Evolutionary conservation across 2,797 vertebrate species (phyloP).

Genomic region (Platalea minor): DNA sequence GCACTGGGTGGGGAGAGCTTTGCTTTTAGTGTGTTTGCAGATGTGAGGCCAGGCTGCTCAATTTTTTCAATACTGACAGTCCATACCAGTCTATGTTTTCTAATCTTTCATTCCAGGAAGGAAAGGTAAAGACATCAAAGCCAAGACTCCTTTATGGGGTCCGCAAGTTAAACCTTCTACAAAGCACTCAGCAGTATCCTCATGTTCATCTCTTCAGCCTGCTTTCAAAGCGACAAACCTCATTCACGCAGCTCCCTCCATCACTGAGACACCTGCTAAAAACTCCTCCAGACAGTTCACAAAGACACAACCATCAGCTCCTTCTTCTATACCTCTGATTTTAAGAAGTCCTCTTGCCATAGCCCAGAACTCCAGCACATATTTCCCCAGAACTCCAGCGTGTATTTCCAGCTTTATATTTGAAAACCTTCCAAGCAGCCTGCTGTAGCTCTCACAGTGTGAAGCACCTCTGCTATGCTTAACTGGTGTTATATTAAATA

Average conservation of each 20-base stretch:
- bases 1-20: neutral
- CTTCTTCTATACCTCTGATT: neutral
- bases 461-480: neutral
- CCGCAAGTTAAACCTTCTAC: neutral
- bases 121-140: neutral
- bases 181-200: neutral
- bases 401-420: neutral
- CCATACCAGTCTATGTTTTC: neutral
- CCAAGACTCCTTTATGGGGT: neutral
- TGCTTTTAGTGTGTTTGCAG: neutral
- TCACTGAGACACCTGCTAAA: neutral
- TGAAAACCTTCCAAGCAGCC: neutral
- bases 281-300: neutral
- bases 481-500: neutral
- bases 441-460: neutral
- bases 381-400: neutral
- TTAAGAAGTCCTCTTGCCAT: neutral
- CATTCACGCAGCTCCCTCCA: neutral
- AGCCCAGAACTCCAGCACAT: neutral
- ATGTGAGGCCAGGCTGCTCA: neutral
- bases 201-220: neutral
- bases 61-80: neutral
- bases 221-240: neutral
- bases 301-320: neutral
- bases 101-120: neutral